Percentiles rank a stretch among this genome's conserved stretches.
Conservation (phyloP, 1,140 invertebrate genomes). For the Drosophila nigrodunni region DNA sequence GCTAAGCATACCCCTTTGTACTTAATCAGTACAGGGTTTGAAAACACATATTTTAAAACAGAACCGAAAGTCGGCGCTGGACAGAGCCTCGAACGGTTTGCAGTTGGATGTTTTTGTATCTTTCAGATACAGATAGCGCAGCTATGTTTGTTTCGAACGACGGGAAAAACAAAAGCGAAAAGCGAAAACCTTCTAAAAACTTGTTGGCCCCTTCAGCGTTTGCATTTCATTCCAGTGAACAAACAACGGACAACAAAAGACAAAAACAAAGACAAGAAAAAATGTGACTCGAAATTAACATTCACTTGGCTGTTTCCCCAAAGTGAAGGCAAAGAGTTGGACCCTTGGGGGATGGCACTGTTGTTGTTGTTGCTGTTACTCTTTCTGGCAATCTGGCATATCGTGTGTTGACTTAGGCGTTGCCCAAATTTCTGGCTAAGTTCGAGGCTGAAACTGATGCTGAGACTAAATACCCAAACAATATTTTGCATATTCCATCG, state of each 20-base stretch:
- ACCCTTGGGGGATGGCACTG: slow-evolving; percentile 30
- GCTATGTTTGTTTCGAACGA: slow-evolving; percentile 24
- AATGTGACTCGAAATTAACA: slow-evolving; percentile 65
- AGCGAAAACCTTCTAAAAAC: slow-evolving; percentile 28
- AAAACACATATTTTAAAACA: slow-evolving; percentile 22
- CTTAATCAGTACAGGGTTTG: background rate
- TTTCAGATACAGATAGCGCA: slow-evolving; percentile 39
- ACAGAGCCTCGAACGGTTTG: slow-evolving; percentile 10
- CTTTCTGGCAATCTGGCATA: slow-evolving; percentile 26
- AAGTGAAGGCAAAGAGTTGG: slow-evolving; percentile 28
- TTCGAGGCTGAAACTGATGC: slow-evolving; percentile 11
- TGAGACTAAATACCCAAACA: slow-evolving; percentile 53
- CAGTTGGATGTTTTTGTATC: slow-evolving; percentile 16
- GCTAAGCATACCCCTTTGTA: no score
- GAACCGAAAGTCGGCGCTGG: slow-evolving; percentile 3
- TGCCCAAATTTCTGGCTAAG: slow-evolving; percentile 33
- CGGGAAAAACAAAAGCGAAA: slow-evolving; percentile 23
- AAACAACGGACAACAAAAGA: slow-evolving; percentile 33
- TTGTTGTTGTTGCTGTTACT: slow-evolving; percentile 15
- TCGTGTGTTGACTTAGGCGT: slow-evolving; percentile 71
- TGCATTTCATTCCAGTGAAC: slow-evolving; percentile 36
- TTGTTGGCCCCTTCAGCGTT: slow-evolving; percentile 26
- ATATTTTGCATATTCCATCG: slow-evolving; percentile 81
- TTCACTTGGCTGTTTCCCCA: slow-evolving; percentile 33
- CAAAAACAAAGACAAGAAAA: slow-evolving; percentile 50